Base-by-base conservation (phyloP, 2,888 invertebrate genomes). In the Tanytarsus gracilentus region DNA sequence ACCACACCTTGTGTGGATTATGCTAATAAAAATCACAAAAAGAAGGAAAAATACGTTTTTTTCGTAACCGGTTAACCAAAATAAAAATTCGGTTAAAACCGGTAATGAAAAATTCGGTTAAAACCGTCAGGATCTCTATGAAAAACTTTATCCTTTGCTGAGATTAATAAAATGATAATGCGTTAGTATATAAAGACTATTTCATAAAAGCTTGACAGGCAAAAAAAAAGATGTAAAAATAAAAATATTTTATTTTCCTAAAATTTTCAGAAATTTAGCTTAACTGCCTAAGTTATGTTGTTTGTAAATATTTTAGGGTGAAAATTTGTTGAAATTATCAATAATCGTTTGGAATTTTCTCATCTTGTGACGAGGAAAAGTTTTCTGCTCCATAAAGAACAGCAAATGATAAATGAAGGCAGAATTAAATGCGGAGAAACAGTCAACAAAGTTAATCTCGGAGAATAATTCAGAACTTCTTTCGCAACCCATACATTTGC, bases 391-490 rank as follows among this genome's bases (percentile, higher is more conserved):
- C 33, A n/a, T 33, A 3, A 33, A 33, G 6, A 5, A 33, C 9
- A 33, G n/a, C 6, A 33, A 11, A 33, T n/a, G n/a, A 3, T 7
- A 5, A 16, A 48, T 7, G 21, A 8, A 48, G 48, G 21, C 4
- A 11, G 26, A 49, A 21, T 18, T 14, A 18, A 21, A 49, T 40
- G 23, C 9, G n/a, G 33, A 33, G 25, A 49, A 49, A 49, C 49
- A 23, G 49, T 49, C 49, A 49, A 23, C 49, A 49, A 49, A 49
- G 49, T 49, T 49, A 49, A 49, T 49, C 49, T 49, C 23, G 6
- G 23, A 25, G 25, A 49, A 49, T 49, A 49, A 23, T 49, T 49
- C 49, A 16, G 9, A 33, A 33, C 33, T 33, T 33, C n/a, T n/a
- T 11, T 33, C n/a, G n/a, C 33, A 33, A n/a, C n/a, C n/a, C 33